Evolutionary conservation across 2,797 vertebrate species (phyloP).

Genomic region (Danio aesculapii): DNA sequence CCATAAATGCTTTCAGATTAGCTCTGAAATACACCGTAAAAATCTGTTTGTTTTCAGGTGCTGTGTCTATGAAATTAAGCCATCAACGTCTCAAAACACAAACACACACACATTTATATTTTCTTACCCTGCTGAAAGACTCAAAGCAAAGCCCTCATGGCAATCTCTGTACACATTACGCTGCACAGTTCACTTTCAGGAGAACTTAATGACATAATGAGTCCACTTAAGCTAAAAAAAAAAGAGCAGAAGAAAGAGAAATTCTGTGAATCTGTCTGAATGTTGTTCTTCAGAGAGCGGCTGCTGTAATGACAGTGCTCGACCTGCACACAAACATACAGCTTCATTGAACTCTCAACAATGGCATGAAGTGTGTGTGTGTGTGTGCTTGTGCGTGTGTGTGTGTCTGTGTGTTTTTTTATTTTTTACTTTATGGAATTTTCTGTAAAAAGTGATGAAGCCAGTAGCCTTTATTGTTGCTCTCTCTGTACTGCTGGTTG

Average conservation of each 20-base stretch:
- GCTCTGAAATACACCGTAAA: constrained; percentile 30
- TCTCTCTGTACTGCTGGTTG: too few relatives aligned
- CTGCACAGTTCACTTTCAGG: constrained; percentile 73
- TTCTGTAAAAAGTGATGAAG: too few relatives aligned
- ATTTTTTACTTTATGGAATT: too few relatives aligned
- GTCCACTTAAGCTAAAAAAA: constrained; percentile 72
- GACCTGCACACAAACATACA: constrained; percentile 25
- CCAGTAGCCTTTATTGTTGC: too few relatives aligned
- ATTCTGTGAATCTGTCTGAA: constrained; percentile 71
- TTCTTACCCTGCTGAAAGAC: constrained; percentile 32
- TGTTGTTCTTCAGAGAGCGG: constrained; percentile 44
- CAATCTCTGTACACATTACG: constrained; percentile 74
- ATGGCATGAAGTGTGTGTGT: not conserved
- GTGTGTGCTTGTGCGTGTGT: too few relatives aligned
- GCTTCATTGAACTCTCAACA: constrained; percentile 29
- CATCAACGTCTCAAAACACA: constrained; percentile 9
- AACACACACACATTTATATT: not conserved
- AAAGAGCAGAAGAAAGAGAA: constrained; percentile 25
- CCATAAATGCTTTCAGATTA: constrained; percentile 49
- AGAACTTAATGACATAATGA: constrained; percentile 84
- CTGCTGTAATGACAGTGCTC: constrained; percentile 12
- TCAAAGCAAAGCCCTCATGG: constrained; percentile 38
- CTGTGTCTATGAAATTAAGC: constrained; percentile 56
- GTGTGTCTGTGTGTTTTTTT: too few relatives aligned
- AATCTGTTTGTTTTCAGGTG: constrained; percentile 62